phyloP scores from a whole-genome alignment of 1,140 invertebrate genomes.

The Phortica variegata region DNA sequence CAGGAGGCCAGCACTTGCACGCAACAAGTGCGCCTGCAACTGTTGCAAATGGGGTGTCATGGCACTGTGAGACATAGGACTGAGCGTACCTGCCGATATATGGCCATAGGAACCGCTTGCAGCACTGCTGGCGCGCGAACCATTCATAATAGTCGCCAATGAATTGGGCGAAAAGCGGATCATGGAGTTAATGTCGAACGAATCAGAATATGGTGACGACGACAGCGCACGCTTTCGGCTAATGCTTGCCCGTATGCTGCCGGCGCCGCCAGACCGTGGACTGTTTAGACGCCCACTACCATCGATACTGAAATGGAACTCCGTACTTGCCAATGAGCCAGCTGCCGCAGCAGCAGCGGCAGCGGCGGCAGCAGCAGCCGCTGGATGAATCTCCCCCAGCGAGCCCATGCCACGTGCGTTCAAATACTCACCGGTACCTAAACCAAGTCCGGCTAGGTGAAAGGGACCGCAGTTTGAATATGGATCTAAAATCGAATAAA shows the following conservation, averaged over 20 bases:
- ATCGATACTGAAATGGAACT: constrained; percentile 74
- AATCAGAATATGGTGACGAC: constrained; percentile 92
- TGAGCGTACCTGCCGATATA: constrained; percentile 73
- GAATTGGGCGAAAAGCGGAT: constrained; percentile 94
- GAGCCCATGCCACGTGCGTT: constrained; percentile 33
- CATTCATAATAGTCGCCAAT: constrained; percentile 86
- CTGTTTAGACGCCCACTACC: constrained; percentile 59
- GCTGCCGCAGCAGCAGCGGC: constrained; percentile 29
- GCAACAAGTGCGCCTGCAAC: constrained; percentile 73
- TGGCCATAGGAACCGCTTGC: constrained; percentile 92
- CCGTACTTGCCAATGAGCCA: constrained; percentile 69
- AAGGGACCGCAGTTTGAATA: constrained; percentile 44
- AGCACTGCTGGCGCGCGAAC: constrained; percentile 78
- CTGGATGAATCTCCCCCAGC: constrained; percentile 42
- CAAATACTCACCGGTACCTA: constrained; percentile 48
- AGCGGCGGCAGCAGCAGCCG: constrained; percentile 39
- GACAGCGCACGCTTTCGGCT: constrained; percentile 89
- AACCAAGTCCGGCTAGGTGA: constrained; percentile 41
- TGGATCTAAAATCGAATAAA: constrained; percentile 28
- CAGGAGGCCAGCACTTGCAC: constrained; percentile 63
- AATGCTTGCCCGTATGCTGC: constrained; percentile 65
- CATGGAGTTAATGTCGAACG: constrained; percentile 91
- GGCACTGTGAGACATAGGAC: constrained; percentile 63
- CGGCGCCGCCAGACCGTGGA: constrained; percentile 58
- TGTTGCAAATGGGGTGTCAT: constrained; percentile 73